Percentiles rank a stretch among this genome's conserved stretches.
These are phyloP conservation scores for Troglohyphantes excavatus DNA, from an alignment of 2,888 invertebrate genomes.

Conservation along the genomic window DNA sequence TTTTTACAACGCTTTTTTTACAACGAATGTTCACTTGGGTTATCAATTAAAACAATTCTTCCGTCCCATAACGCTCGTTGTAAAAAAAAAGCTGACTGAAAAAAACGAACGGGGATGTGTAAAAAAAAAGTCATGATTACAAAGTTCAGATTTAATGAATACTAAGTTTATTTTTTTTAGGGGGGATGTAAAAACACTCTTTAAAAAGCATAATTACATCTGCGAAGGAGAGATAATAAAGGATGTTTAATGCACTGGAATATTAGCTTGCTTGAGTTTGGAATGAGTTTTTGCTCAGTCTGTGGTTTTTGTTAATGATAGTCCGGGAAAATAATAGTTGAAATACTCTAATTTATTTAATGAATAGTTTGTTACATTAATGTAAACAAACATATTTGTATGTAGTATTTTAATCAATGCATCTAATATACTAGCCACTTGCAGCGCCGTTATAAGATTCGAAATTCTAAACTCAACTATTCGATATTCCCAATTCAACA, in stretches of 20 bases:
- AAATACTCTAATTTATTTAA: no score
- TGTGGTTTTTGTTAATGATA: no score
- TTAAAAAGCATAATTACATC: slow-evolving; percentile 41
- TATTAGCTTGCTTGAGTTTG: not conserved
- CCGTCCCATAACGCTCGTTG: slow-evolving; percentile 12
- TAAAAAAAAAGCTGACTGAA: not conserved
- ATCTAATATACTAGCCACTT: no score
- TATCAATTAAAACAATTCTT: slow-evolving; percentile 64
- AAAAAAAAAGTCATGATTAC: slow-evolving; percentile 35
- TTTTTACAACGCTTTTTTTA: no score
- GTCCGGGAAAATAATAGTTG: no score
- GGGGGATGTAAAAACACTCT: not conserved
- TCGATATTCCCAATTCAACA: no score
- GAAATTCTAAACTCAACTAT: no score
- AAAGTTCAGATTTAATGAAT: slow-evolving; percentile 59
- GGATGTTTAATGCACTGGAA: slow-evolving; percentile 21
- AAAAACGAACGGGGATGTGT: not conserved
- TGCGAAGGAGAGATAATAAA: slow-evolving; percentile 50
- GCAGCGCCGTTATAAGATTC: no score
- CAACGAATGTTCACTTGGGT: slow-evolving; percentile 25
- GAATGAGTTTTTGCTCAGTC: not conserved
- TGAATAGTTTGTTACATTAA: no score
- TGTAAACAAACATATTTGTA: no score
- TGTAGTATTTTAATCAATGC: no score
- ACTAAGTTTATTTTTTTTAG: slow-evolving; percentile 53